phyloP scores from a whole-genome alignment of 2,113 vertebrate genomes.

The Thunnus maccoyii region DNA sequence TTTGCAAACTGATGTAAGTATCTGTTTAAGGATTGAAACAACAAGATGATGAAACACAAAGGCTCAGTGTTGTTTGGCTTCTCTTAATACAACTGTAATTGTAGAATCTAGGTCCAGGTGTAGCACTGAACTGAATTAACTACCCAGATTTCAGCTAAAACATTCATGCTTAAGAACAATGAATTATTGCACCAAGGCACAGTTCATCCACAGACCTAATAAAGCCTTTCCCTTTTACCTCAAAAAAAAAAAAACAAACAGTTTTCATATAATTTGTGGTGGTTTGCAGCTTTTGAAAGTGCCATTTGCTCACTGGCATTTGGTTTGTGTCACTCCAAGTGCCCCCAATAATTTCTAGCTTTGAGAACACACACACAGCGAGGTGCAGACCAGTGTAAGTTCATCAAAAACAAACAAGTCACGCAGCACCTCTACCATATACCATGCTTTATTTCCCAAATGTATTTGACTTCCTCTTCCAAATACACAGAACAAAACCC shows the following conservation, averaged over 20 bases:
- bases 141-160: not conserved
- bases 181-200: not conserved
- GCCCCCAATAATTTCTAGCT: too few relatives aligned
- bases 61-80: not conserved
- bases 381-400: not conserved
- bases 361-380: not conserved
- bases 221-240: not conserved
- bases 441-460: slow-evolving; percentile 31
- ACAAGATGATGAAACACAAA: slow-evolving; percentile 3
- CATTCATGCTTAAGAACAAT: not conserved
- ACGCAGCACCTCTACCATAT: not conserved
- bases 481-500: not conserved
- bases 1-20: slow-evolving; percentile 20
- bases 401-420: slow-evolving; percentile 20
- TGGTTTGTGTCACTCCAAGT: slow-evolving; percentile 10
- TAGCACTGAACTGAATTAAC: not conserved
- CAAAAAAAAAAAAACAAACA: not conserved
- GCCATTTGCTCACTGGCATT: slow-evolving; percentile 1
- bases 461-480: not conserved
- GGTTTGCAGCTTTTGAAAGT: slow-evolving; percentile 1
- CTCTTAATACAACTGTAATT: slow-evolving; percentile 4
- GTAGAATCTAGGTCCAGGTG: not conserved
- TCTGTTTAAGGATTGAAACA: not conserved
- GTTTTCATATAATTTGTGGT: not conserved
- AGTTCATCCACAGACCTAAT: not conserved